Percentiles rank a stretch among this genome's conserved stretches.
Evolutionary conservation across 2,888 invertebrate species (phyloP).

Genomic region (Watsonalla cultraria): DNA sequence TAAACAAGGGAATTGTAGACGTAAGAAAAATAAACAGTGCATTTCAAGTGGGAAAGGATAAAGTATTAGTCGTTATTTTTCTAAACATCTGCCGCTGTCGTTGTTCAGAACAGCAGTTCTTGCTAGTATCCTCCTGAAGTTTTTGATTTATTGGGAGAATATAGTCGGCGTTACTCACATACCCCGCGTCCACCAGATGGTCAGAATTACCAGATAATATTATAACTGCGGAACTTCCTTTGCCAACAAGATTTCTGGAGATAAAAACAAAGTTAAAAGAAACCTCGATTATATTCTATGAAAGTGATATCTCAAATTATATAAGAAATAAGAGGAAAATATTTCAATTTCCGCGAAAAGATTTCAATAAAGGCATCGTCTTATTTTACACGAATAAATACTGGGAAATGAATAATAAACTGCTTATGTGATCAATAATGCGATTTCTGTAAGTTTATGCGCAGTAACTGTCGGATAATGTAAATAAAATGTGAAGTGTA

Average conservation of each 20-base stretch:
- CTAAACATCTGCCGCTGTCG: slow-evolving; percentile 40
- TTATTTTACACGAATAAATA: slow-evolving; percentile 1
- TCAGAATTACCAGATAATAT: slow-evolving; percentile 38
- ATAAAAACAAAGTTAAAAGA: too few species aligned
- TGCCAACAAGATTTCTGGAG: too few species aligned
- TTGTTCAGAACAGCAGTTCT: slow-evolving; percentile 37
- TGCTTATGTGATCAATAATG: slow-evolving; percentile 27
- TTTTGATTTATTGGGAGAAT: slow-evolving; percentile 43
- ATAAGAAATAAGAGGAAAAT: not conserved
- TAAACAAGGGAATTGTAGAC: not conserved
- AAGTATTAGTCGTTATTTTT: slow-evolving; percentile 6
- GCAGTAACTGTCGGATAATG: slow-evolving; percentile 46
- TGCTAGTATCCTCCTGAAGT: slow-evolving; percentile 44
- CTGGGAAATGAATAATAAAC: slow-evolving; percentile 22
- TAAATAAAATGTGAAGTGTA: slow-evolving; percentile 49
- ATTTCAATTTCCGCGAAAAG: not conserved
- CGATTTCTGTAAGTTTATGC: slow-evolving; percentile 31
- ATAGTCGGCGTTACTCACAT: slow-evolving; percentile 33
- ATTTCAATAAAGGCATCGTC: not conserved
- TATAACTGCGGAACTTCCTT: not conserved
- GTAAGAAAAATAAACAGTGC: not conserved
- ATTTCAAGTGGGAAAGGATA: not conserved
- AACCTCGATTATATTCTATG: too few species aligned
- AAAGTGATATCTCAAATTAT: too few species aligned
- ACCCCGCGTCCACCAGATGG: slow-evolving; percentile 40